Base-by-base conservation (phyloP, 2,888 invertebrate genomes). In the Hypselothyrea guttata region DNA sequence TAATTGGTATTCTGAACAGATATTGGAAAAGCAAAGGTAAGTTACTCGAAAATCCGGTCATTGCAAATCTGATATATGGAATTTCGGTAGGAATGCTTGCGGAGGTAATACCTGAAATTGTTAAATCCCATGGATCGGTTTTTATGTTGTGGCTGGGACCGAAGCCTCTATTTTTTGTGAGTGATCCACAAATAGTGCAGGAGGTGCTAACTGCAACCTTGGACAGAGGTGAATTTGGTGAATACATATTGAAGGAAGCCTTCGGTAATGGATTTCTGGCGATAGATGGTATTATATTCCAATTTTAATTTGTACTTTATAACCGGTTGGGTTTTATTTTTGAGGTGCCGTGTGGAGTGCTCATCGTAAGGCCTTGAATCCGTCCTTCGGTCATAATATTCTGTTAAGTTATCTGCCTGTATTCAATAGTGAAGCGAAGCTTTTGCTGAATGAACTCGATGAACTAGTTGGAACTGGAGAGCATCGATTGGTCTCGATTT, bases 341-440 rank as follows among this genome's bases (percentile, higher is more conserved):
- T 1, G 7, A 18, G 87, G 82, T 35, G 84, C 87, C 0, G 18
- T 49, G 18, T 88, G 88, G 88, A 85, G 57, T 51, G 34, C 56
- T 8, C 87, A 85, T 55, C 72, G 86, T 13, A 87, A 77, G 47
- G 61, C 75, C 1, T 52, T 88, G 1, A 87, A 85, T 63, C 82
- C 88, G 0, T 83, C 86, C 4, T 88, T 88, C 38, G 71, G 63
- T 4, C 79, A 86, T 9, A 84, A 78, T 41, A 75, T 82, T n/a
- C 41, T 88, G 12, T 55, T 84, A 0, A 85, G 77, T 57, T 87
- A 81, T 63, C 33, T 88, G 8, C 77, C 86, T 12, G 75, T 75
- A 4, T 88, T 88, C 13, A 88, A 88, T 57, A 28, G 41, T 5
- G 86, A 83, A 37, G 61, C 75, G 0, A 62, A 67, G 33, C 52